Base-by-base conservation (phyloP, 37 sponge, comb jelly and placozoan genomes). In the Halisarca cf. caerulea region DNA sequence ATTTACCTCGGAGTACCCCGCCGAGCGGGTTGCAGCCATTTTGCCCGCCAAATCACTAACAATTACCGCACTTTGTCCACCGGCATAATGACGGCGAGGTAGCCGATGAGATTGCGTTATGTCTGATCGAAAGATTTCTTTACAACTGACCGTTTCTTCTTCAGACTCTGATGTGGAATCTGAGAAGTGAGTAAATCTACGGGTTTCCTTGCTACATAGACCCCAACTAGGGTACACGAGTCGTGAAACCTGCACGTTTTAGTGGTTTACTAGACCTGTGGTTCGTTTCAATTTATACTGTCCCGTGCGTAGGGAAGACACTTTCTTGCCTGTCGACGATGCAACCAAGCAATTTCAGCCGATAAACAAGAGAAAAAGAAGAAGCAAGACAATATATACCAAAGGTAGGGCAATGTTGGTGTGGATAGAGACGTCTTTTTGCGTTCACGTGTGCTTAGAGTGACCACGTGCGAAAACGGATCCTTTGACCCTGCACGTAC, bases 311-410 rank as follows among this genome's bases (percentile, higher is more conserved):
- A 62, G 64, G 30, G 64, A 62, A 62, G 64, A 62, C 25, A 8
- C 30, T 6, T 62, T 62, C 25, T n/a, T 23, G n/a, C 15, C 64
- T 7, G 18, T 28, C 15, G 64, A 28, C n/a, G 30, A n/a, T 7
- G n/a, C 9, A 15, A 62, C 64, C 18, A 32, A 18, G 45, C 21
- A 74, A 36, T 20, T 32, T 37, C 32, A 24, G 24, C 45, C 77
- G 43, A 24, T 37, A 6, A 23, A 23, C 0, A 74, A 74, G 59
- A 45, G 51, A 42, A 79, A 79, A 61, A 80, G 74, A 71, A 62
- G 74, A 44, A 85, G 78, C 35, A 85, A 85, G 33, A 92, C 92
- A 23, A 85, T 92, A 18, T 92, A 92, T 72, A 92, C 85, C 33
- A 84, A 88, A 61, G 92, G 92, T 91, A 60, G 18, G 77, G 2